Evolutionary conservation across 2,113 vertebrate genomes (phyloP).

Genomic region (Platichthys flesus): DNA sequence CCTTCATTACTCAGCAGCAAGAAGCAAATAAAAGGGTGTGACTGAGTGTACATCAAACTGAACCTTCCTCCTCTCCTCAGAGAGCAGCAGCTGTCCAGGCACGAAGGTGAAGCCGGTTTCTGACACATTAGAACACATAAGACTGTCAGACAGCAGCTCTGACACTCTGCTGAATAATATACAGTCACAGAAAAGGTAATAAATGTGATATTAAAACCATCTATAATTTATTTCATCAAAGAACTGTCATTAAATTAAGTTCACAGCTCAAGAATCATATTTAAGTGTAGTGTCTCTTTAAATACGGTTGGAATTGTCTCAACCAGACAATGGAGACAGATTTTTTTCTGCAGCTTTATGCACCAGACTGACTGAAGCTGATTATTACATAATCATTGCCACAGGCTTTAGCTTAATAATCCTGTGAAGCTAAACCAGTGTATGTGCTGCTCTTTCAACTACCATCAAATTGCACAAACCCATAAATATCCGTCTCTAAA

Average conservation of each 20-base stretch:
- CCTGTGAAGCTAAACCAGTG: neutral
- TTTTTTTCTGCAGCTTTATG: neutral
- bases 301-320: neutral
- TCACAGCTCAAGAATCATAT: neutral
- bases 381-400: conserved; percentile 9
- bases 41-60: conserved; percentile 56
- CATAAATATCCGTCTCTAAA: too few relatives aligned
- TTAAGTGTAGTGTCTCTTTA: neutral
- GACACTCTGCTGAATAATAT: neutral
- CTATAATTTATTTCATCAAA: too few relatives aligned
- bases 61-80: conserved; percentile 42
- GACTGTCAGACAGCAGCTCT: conserved; percentile 5
- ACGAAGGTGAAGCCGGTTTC: conserved; percentile 56
- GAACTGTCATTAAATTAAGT: too few relatives aligned
- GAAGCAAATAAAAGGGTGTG: conserved; percentile 55
- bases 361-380: neutral
- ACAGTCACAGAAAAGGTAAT: neutral
- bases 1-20: conserved; percentile 71
- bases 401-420: neutral
- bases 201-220: too few relatives aligned
- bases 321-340: neutral
- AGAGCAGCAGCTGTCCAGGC: conserved; percentile 60
- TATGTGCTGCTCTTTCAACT: neutral
- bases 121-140: conserved; percentile 34
- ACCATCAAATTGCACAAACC: too few relatives aligned